These are phyloP conservation scores for Callyntrura guangdongensis DNA, from an alignment of 2,888 invertebrate genomes.

Conservation along the genomic window DNA sequence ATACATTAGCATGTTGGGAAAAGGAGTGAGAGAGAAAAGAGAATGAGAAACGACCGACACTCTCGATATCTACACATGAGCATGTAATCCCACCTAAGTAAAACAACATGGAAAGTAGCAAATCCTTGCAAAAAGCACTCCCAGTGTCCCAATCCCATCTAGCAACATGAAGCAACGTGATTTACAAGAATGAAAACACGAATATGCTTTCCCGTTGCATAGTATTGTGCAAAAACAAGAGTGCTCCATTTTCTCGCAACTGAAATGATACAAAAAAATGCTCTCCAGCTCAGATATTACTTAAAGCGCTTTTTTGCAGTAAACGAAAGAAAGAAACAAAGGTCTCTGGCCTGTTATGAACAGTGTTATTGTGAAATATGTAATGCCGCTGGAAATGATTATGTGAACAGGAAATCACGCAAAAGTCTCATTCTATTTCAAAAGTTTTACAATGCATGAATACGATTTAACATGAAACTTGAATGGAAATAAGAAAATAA, in stretches of 20 bases:
- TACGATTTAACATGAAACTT: no score
- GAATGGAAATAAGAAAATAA: background rate
- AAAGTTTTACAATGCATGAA: background rate
- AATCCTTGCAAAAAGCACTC: no score
- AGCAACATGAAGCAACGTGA: background rate
- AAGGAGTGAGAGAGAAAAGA: background rate
- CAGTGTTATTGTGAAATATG: background rate
- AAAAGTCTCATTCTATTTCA: slow-evolving; percentile 52
- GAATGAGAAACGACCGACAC: slow-evolving; percentile 65
- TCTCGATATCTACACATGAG: background rate
- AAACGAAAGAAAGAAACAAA: background rate
- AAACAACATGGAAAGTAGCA: no score
- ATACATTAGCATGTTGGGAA: slow-evolving; percentile 65
- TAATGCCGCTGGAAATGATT: slow-evolving; percentile 27
- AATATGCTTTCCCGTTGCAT: slow-evolving; percentile 17
- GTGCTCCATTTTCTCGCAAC: slow-evolving; percentile 52
- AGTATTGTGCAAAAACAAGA: slow-evolving; percentile 42
- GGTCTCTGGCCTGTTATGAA: background rate
- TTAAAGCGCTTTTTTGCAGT: background rate
- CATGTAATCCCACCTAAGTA: background rate
- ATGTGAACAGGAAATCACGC: slow-evolving; percentile 53
- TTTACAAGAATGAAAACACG: slow-evolving; percentile 34
- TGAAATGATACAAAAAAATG: slow-evolving; percentile 17
- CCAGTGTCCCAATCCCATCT: background rate
- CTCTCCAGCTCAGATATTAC: slow-evolving; percentile 18